Conservation (phyloP, 1,140 invertebrate genomes). For the Nephila pilipes region DNA sequence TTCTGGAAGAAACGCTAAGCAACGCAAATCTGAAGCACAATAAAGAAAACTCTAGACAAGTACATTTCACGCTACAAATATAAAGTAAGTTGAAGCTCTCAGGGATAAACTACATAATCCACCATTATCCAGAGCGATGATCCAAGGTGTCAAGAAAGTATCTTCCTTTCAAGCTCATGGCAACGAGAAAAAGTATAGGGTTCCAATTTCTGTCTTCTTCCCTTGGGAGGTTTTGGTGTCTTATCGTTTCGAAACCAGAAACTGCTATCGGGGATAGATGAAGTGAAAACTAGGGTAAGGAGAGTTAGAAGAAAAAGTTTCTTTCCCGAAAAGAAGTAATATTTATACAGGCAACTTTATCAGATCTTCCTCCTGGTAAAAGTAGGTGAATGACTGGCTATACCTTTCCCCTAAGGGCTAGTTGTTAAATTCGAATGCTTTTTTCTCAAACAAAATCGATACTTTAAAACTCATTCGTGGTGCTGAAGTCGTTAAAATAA, state of each 20-base stretch:
- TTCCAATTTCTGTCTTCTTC: not conserved
- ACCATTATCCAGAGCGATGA: not conserved
- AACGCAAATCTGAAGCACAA: too few species aligned
- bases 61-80: too few species aligned
- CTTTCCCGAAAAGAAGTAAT: not conserved
- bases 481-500: not conserved
- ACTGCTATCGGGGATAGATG: not conserved
- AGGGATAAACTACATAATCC: too few species aligned
- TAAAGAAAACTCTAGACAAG: too few species aligned
- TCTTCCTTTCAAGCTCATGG: not conserved
- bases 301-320: not conserved
- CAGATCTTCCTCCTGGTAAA: not conserved
- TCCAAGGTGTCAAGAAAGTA: not conserved
- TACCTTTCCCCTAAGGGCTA: not conserved
- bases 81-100: too few species aligned
- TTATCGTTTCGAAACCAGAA: not conserved
- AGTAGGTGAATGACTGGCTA: too few species aligned
- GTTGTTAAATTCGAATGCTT: not conserved
- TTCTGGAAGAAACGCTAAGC: too few species aligned
- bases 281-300: not conserved
- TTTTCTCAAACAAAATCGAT: too few species aligned
- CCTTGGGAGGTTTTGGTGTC: not conserved
- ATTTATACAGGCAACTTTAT: not conserved
- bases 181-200: not conserved
- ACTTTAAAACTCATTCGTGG: not conserved